Percentiles rank a stretch among this genome's conserved stretches.
Evolutionary conservation across 92 coral and sea anemone species (phyloP).

Genomic region (Virgularia gustaviana): DNA sequence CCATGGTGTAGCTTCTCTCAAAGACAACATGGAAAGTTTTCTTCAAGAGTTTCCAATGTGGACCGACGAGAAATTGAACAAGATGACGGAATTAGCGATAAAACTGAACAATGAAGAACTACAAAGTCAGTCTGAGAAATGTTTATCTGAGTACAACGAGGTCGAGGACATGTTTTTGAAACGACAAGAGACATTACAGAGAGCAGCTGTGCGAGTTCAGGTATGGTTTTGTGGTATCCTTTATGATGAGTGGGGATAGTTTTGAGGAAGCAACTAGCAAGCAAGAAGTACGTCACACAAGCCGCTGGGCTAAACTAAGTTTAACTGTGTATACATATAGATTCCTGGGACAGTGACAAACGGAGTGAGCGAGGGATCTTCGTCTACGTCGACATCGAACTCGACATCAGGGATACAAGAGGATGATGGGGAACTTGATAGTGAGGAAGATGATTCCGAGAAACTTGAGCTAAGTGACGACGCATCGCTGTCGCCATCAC

Average conservation of each 20-base stretch:
- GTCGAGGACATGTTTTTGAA: conserved; percentile 80
- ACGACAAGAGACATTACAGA: conserved; percentile 74
- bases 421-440: conserved; percentile 62
- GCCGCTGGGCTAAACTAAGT: neutral
- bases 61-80: conserved; percentile 77
- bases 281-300: neutral
- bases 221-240: too few relatives aligned
- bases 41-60: conserved; percentile 70
- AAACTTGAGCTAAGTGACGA: conserved; percentile 69
- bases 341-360: conserved; percentile 84
- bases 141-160: conserved; percentile 74
- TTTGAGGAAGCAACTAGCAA: too few relatives aligned
- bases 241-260: too few relatives aligned
- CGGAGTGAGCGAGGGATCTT: conserved; percentile 88
- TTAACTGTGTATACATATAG: conserved; percentile 65
- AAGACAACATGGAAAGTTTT: conserved; percentile 63
- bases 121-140: conserved; percentile 72
- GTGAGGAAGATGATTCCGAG: conserved; percentile 81
- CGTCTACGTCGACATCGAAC: conserved; percentile 65
- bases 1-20: conserved; percentile 72
- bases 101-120: conserved; percentile 67
- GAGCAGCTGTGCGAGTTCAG: conserved; percentile 82
- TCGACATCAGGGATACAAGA: conserved; percentile 33
- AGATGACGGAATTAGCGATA: conserved; percentile 78
- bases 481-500: conserved; percentile 43